Evolutionary conservation across 2,797 vertebrate genomes (phyloP), one percentile per base, ranked within the genome.

Genomic region (Gastrophryne carolinensis): DNA sequence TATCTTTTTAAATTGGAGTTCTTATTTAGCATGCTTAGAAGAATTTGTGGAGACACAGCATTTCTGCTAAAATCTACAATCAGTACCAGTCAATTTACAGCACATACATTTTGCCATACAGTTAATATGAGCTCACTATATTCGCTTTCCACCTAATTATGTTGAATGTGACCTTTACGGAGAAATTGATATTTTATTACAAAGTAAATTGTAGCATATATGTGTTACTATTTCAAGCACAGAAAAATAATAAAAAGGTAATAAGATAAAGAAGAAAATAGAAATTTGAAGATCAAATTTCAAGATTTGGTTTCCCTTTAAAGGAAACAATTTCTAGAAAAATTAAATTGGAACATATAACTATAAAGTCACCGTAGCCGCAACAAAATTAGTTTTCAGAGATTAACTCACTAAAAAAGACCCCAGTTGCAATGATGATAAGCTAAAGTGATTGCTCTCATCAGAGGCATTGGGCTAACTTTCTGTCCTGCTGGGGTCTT

Each of bases 341-440:
- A 44, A 72, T 61, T 72, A 60, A 72, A 72, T 72, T 50, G 41
- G 44, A 62, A 41, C 56, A 34, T 35, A 37, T 37, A 39, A 72
- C 56, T 52, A 72, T 72, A 72, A 72, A 72, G 39, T 61, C 69
- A 71, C 54, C 47, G 29, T 60, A 26, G 27, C 69, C 50, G 41
- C 41, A 61, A 24, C 41, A 61, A 52, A 72, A 50, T 72, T 72
- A 72, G 69, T 72, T 57, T 70, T 61, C 69, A 50, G 56, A 49
- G 39, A 72, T 60, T 61, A 50, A 72, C 52, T 61, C 41, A 19
- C 21, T 61, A 71, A 60, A 60, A 72, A 60, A 52, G 41, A 29
- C 10, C 50, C 49, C 30, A 34, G 56, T 72, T 72, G 29, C 57
- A 72, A 60, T 47, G 29, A 41, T 49, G 69, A 72, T 50, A 50